Evolutionary conservation across 2,113 vertebrate genomes (phyloP), one percentile per base, ranked within the genome.

Genomic region (Silurus asotus): DNA sequence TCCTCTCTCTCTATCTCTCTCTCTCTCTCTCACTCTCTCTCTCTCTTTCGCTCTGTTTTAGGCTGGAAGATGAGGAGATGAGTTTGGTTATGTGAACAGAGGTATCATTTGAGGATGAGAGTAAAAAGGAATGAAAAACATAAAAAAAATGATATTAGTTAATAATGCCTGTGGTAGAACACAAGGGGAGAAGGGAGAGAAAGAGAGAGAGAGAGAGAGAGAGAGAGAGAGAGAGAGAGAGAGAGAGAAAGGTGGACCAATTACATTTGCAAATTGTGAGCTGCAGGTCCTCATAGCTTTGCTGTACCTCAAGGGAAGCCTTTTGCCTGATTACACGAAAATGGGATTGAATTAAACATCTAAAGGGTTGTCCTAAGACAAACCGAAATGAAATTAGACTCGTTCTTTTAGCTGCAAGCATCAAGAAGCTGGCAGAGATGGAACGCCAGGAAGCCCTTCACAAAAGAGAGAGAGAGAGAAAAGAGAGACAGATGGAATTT

Each of bases 341-440:
- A 96, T 96, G 96, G 96, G 97, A 97, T 97, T 96, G 96, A 98
- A 98, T 99, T 99, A 98, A 99, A 98, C 96, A 97, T 96, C 96
- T 97, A 96, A 95, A 96, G 96, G 96, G 93, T 96, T 96, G 97
- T 97, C 96, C 96, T 94, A 94, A 95, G 94, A 96, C 96, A 96
- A 96, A 96, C 94, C 92, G 90, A 96, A 96, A 97, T 96, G 95
- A 97, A 98, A 98, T 97, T 96, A 97, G 96, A 95, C 95, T 93
- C 94, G 93, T 94, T 94, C 91, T 93, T 91, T 96, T 95, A 92
- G 94, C 95, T 97, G 91, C 92, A 90, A 92, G 93, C 94, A 83
- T 84, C 86, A 88, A 87, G 92, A 94, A 94, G 93, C 89, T 85
- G 90, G 62, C 89, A 88, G 83, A 87, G 87, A 64, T 59, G 79